Evolutionary conservation across 1,140 invertebrate species (phyloP).

Genomic region (Sarcophaga peregrina): DNA sequence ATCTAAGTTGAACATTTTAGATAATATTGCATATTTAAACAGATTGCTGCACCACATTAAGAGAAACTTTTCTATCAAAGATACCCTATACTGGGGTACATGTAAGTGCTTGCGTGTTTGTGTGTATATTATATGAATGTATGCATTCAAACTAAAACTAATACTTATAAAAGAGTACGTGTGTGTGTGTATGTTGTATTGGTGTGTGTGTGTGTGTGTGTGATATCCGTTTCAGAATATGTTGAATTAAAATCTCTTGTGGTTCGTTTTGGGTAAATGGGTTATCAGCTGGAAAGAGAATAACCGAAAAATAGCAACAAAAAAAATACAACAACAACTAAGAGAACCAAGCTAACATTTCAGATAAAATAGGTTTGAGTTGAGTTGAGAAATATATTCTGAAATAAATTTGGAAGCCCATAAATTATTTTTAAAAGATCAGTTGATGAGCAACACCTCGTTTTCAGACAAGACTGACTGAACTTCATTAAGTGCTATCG

Average conservation of each 20-base stretch:
- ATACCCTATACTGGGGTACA: too few relatives aligned
- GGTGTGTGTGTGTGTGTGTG: background rate
- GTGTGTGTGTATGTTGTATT: background rate
- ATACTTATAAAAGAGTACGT: background rate
- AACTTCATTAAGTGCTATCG: too few relatives aligned
- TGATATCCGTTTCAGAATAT: background rate
- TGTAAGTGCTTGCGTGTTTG: too few relatives aligned
- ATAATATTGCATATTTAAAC: slow-evolving; percentile 42
- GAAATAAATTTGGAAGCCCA: background rate
- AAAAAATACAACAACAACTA: background rate
- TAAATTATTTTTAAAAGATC: too few relatives aligned
- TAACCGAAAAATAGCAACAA: background rate
- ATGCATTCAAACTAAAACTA: too few relatives aligned
- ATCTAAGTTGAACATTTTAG: slow-evolving; percentile 29
- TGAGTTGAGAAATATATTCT: background rate
- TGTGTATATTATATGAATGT: too few relatives aligned
- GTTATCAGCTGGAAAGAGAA: slow-evolving; percentile 6
- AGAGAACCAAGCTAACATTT: background rate
- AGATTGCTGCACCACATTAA: slow-evolving; percentile 32
- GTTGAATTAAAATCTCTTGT: slow-evolving; percentile 37
- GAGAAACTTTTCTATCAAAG: slow-evolving; percentile 26
- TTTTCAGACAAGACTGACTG: too few relatives aligned
- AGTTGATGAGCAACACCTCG: too few relatives aligned
- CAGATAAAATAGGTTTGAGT: too few relatives aligned
- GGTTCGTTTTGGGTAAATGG: background rate